Conservation (phyloP, 2,888 invertebrate genomes). For the Nyleta sp. region DNA sequence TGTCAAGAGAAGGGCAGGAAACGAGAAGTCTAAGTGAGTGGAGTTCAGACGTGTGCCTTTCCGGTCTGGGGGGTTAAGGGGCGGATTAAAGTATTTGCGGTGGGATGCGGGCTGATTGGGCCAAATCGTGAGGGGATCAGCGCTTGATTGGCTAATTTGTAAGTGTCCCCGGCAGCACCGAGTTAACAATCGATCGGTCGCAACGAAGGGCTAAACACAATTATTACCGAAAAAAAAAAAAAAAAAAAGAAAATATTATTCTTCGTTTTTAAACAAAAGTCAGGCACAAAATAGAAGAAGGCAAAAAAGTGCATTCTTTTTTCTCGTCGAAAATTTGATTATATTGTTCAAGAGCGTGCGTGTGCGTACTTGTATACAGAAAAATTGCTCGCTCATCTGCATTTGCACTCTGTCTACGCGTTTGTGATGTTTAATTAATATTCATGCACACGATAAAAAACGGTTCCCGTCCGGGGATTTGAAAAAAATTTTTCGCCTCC, state of each 20-base stretch:
- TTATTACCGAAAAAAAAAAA: constrained; percentile 13
- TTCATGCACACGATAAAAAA: constrained; percentile 59
- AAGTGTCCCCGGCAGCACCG: constrained; percentile 80
- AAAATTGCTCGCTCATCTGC: constrained; percentile 57
- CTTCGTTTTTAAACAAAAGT: neutral
- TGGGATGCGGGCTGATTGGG: constrained; percentile 80
- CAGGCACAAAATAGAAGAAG: neutral
- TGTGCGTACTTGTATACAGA: constrained; percentile 3
- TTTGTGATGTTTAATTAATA: constrained; percentile 62
- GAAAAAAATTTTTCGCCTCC: constrained; percentile 40
- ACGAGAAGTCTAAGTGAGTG: too few relatives aligned
- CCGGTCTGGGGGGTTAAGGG: constrained; percentile 81
- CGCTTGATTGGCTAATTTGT: constrained; percentile 83
- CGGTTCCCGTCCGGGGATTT: constrained; percentile 38
- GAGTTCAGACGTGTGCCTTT: too few relatives aligned
- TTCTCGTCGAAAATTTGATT: constrained; percentile 39
- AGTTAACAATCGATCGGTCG: constrained; percentile 79
- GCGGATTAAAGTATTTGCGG: constrained; percentile 82
- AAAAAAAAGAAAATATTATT: neutral
- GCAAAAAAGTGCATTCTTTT: neutral
- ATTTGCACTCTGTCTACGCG: constrained; percentile 45
- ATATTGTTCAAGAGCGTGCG: constrained; percentile 8
- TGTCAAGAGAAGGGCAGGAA: too few relatives aligned
- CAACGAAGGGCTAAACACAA: constrained; percentile 27
- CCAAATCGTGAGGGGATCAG: constrained; percentile 80